Percentiles rank a stretch among this genome's conserved stretches.
Evolutionary conservation across 2,888 invertebrate species (phyloP).

Genomic region (Caenorhabditis angaria): DNA sequence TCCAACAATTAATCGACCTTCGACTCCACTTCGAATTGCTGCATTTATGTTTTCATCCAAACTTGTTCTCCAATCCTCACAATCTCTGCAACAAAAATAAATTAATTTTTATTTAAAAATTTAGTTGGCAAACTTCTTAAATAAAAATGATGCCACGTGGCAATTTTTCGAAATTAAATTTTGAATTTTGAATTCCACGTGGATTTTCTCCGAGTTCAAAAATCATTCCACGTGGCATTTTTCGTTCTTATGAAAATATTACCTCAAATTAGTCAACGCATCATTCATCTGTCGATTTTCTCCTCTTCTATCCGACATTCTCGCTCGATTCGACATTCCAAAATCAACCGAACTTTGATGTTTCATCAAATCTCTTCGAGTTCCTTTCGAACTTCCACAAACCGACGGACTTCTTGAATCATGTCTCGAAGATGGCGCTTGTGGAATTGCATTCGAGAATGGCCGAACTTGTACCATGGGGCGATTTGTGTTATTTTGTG

Average conservation of each 20-base stretch:
- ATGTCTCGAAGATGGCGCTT: background rate
- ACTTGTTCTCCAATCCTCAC: constrained; percentile 22
- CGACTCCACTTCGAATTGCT: constrained; percentile 24
- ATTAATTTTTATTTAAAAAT: background rate
- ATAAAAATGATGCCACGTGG: too few species aligned
- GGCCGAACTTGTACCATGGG: constrained; percentile 40
- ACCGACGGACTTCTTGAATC: constrained; percentile 46
- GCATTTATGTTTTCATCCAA: constrained; percentile 27
- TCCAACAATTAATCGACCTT: constrained; percentile 42
- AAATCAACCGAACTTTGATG: constrained; percentile 8
- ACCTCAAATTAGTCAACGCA: constrained; percentile 27
- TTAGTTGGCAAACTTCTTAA: background rate
- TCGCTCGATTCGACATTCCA: constrained; percentile 22
- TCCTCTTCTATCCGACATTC: constrained; percentile 27
- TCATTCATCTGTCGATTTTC: constrained; percentile 15
- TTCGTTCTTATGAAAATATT: too few species aligned
- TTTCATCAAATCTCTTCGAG: constrained; percentile 10
- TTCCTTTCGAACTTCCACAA: constrained; percentile 28
- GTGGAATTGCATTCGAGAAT: constrained; percentile 12
- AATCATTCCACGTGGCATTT: too few species aligned
- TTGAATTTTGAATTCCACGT: too few species aligned
- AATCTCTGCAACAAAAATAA: constrained; percentile 3
- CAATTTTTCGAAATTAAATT: too few species aligned
- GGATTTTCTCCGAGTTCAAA: too few species aligned
- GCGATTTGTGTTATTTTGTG: constrained; percentile 11